phyloP scores from a whole-genome alignment of 64 coral and sea anemone species.

The Stichodactyla helianthus region DNA sequence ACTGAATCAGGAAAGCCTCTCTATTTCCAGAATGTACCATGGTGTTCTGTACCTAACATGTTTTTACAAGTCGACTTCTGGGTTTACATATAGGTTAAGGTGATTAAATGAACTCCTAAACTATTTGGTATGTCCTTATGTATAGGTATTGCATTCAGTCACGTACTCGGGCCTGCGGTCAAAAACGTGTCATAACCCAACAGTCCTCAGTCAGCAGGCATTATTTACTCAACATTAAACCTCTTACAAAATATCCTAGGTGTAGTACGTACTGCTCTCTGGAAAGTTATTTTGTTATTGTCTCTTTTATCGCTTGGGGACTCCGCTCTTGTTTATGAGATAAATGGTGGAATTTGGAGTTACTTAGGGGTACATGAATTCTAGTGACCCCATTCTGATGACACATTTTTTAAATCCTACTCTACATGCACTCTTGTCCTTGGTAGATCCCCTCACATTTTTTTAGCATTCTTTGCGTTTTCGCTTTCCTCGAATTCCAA shows the following conservation, averaged over 20 bases:
- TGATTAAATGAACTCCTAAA: not conserved
- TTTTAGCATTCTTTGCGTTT: too few species aligned
- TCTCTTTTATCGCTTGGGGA: too few species aligned
- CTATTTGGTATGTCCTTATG: not conserved
- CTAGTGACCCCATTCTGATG: too few species aligned
- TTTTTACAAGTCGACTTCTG: not conserved
- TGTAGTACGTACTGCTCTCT: not conserved
- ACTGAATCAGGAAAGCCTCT: too few species aligned
- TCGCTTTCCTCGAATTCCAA: too few species aligned
- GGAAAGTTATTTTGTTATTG: not conserved
- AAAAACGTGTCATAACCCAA: not conserved
- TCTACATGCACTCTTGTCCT: too few species aligned
- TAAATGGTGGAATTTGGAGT: too few species aligned
- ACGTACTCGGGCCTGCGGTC: not conserved
- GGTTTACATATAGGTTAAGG: not conserved
- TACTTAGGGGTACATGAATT: too few species aligned
- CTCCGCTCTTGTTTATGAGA: too few species aligned
- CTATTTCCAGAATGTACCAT: too few species aligned
- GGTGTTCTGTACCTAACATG: not conserved
- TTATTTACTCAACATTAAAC: not conserved
- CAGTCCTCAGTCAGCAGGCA: not conserved
- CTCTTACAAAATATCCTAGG: not conserved
- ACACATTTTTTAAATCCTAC: too few species aligned
- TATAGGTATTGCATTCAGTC: not conserved
- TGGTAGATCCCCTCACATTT: too few species aligned